Conservation (phyloP, 1,140 invertebrate species). For the Yoshiicerus persimilis region DNA sequence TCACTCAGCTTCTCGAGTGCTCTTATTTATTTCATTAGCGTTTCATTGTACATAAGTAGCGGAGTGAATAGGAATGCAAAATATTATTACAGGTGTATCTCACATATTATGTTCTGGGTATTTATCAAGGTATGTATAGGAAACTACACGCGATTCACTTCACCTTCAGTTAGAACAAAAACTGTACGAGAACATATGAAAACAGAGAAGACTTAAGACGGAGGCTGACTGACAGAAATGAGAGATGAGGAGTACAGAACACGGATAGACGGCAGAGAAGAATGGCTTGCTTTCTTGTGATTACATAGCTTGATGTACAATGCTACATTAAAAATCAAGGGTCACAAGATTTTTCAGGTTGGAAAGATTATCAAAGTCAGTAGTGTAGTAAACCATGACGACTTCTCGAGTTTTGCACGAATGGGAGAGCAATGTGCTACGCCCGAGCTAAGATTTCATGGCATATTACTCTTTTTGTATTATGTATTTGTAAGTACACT, state of each 20-base stretch:
- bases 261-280: background rate
- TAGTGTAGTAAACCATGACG: constrained; percentile 45
- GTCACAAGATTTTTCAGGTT: constrained; percentile 43
- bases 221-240: background rate
- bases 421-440: constrained; percentile 20
- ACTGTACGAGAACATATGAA: background rate
- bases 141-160: background rate
- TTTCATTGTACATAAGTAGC: background rate
- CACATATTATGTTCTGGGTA: background rate
- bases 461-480: constrained; percentile 35
- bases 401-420: constrained; percentile 20
- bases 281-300: background rate
- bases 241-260: background rate
- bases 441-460: constrained; percentile 34
- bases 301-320: background rate
- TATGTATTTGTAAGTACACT: constrained; percentile 10
- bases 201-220: background rate
- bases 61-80: background rate
- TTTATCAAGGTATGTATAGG: background rate
- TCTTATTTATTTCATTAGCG: background rate
- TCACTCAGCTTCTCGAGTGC: background rate
- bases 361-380: constrained; percentile 44
- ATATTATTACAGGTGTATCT: background rate
- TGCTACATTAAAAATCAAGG: constrained; percentile 24
- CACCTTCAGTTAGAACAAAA: background rate